Base-by-base conservation (phyloP, 2,888 invertebrate genomes). In the Epistrophe eligans region DNA sequence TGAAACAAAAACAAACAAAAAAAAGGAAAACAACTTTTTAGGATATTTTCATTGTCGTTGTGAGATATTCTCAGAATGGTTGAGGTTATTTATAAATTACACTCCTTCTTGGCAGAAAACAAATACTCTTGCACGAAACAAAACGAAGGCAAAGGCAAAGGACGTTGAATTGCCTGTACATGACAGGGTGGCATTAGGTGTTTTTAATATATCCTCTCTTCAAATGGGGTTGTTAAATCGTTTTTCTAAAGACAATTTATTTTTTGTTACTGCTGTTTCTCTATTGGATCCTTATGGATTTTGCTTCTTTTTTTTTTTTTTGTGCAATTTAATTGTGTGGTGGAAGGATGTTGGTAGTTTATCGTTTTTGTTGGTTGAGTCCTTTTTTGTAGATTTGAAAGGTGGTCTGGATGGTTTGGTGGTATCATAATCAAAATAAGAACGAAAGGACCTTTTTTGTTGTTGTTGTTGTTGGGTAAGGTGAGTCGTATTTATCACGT, bases 161-260 rank as follows among this genome's bases (percentile, higher is more conserved):
- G 60, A 80, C 79, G 45, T 81, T 77, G 72, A 72, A 85, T 79
- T 85, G 85, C 85, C 28, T 55, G 85, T 79, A 81, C 81, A 81
- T 85, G 85, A 81, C 85, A 81, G 81, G 52, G 62, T 64, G 66
- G 81, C 85, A 81, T 85, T 85, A 85, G 85, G 81, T 85, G 81
- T 81, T 85, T 85, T 85, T 85, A 85, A 85, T 85, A 85, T 66
- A 64, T 67, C 50, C 85, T 77, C 77, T 79, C 74, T 74, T 77
- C 57, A 85, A 81, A 77, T 48, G 50, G 80, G 81, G 85, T 85
- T 85, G 81, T 85, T 85, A 73, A 81, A 85, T 85, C 81, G 85
- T 66, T 85, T 79, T 85, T 72, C 84, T 71, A 74, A 74, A 85
- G 85, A 70, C 81, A 85, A 74, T 85, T 83, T 83, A 79, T 73